Conservation (phyloP, 2,888 invertebrate species). For the Neoaliturus tenellus region DNA sequence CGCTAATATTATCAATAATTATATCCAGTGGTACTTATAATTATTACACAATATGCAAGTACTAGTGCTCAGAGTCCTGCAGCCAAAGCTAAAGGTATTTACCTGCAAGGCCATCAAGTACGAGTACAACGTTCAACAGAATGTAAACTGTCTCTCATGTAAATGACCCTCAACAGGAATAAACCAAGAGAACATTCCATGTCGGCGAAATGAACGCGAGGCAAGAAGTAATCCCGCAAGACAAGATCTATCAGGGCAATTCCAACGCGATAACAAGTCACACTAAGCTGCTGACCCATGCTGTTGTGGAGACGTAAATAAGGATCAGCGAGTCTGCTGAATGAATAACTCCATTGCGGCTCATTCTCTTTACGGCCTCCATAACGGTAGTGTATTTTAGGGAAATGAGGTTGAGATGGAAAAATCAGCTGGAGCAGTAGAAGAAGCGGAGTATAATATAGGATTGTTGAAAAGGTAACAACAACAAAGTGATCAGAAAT, state of each 20-base stretch:
- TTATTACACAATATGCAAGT: too few species aligned
- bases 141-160: constrained; percentile 1
- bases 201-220: not conserved
- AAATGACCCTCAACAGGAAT: constrained; percentile 1
- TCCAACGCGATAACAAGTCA: constrained; percentile 1
- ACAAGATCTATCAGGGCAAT: constrained; percentile 9
- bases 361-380: not conserved
- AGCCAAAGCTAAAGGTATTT: not conserved
- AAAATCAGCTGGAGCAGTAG: too few species aligned
- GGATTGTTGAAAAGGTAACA: too few species aligned
- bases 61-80: not conserved
- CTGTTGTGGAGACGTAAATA: not conserved
- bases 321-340: constrained; percentile 7
- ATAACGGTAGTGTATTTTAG: not conserved
- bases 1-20: too few species aligned
- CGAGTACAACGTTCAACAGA: not conserved
- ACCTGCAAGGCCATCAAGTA: not conserved
- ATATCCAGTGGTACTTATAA: too few species aligned
- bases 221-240: constrained; percentile 10
- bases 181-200: not conserved
- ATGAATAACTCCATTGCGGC: not conserved
- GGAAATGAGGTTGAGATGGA: too few species aligned
- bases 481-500: too few species aligned
- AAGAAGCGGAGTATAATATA: too few species aligned
- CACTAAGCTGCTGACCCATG: not conserved